Conservation (phyloP, 2,113 vertebrate genomes). For the Scomber colias region DNA sequence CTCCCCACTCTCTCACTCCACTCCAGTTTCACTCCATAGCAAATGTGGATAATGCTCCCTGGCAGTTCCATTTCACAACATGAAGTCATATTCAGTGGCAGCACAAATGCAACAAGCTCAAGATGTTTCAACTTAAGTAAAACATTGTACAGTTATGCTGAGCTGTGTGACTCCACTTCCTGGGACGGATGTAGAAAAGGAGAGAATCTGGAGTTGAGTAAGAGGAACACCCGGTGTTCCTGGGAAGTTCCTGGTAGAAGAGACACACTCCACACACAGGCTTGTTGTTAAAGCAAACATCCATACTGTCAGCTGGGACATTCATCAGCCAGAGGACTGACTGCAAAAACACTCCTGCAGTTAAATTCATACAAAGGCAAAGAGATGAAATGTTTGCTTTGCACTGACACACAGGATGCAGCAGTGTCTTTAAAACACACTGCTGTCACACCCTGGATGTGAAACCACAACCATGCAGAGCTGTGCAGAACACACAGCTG, state of each 20-base stretch:
- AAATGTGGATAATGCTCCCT: too few species aligned
- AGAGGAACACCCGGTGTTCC: conserved; percentile 16
- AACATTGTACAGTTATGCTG: too few species aligned
- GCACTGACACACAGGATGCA: not conserved
- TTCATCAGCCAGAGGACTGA: conserved; percentile 6
- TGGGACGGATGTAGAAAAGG: too few species aligned
- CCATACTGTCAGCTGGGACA: not conserved
- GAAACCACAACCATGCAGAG: not conserved
- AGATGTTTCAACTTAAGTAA: too few species aligned
- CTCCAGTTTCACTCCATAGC: too few species aligned
- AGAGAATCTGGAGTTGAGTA: too few species aligned
- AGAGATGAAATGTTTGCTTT: conserved; percentile 13
- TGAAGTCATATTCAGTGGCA: too few species aligned
- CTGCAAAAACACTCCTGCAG: conserved; percentile 11
- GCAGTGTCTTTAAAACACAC: not conserved
- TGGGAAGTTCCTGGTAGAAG: not conserved
- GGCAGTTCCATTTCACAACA: too few species aligned
- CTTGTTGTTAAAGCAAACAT: conserved; percentile 30
- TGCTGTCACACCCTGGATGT: not conserved
- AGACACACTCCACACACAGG: not conserved
- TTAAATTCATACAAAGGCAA: not conserved
- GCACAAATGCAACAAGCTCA: too few species aligned
- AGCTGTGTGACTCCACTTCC: too few species aligned
- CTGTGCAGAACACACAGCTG: conserved; percentile 16
- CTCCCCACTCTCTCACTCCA: not conserved